Evolutionary conservation across 2,888 invertebrate species (phyloP).

Genomic region (Phalera bucephala): DNA sequence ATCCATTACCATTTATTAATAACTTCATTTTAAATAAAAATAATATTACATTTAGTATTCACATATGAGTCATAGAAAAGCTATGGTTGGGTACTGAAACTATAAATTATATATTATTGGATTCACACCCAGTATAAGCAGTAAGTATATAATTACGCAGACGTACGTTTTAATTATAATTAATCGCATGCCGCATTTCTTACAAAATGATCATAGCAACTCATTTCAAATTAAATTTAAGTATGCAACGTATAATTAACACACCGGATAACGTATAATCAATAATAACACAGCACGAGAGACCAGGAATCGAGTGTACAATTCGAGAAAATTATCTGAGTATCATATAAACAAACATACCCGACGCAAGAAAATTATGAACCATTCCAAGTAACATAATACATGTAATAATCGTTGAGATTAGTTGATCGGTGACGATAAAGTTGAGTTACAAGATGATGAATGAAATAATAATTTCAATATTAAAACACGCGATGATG

Average conservation of each 20-base stretch:
- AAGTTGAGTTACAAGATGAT: slow-evolving; percentile 60
- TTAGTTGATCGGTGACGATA: slow-evolving; percentile 73
- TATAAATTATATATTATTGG: slow-evolving; percentile 29
- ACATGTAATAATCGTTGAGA: slow-evolving; percentile 74
- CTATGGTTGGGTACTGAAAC: slow-evolving; percentile 13
- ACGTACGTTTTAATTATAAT: slow-evolving; percentile 39
- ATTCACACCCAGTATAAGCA: slow-evolving; percentile 31
- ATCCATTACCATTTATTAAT: slow-evolving; percentile 51
- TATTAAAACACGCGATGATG: slow-evolving; percentile 68
- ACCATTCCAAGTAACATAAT: slow-evolving; percentile 71
- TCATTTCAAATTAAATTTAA: slow-evolving; percentile 63
- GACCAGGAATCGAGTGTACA: slow-evolving; percentile 55
- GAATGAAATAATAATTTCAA: slow-evolving; percentile 76
- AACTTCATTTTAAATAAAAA: slow-evolving; percentile 25
- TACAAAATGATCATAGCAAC: slow-evolving; percentile 43
- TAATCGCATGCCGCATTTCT: slow-evolving; percentile 28
- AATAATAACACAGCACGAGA: slow-evolving; percentile 66
- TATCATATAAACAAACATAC: slow-evolving; percentile 72
- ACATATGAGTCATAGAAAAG: too few relatives aligned
- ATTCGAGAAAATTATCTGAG: slow-evolving; percentile 60
- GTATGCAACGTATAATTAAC: slow-evolving; percentile 69
- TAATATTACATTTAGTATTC: too few relatives aligned
- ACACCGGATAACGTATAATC: slow-evolving; percentile 69
- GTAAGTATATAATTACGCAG: slow-evolving; percentile 29
- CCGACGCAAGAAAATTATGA: slow-evolving; percentile 61